Percentiles rank a stretch among this genome's conserved stretches.
phyloP scores from a whole-genome alignment of 2,888 invertebrate species.

The Halocaridina rubra region DNA sequence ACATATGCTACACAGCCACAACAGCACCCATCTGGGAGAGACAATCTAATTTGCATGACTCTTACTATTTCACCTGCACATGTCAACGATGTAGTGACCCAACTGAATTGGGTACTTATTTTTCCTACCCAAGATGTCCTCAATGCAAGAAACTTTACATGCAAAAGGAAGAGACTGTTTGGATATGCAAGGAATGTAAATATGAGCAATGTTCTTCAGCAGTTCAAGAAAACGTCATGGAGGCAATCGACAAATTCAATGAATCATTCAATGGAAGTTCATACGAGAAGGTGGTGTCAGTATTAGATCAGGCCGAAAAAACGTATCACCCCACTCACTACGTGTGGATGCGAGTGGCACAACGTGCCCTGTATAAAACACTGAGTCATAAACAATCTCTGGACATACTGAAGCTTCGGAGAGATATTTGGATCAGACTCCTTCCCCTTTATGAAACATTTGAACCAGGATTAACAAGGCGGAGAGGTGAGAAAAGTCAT shows the following conservation, averaged over 20 bases:
- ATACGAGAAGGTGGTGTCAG: neutral
- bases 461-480: constrained; percentile 54
- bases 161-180: constrained; percentile 5
- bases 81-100: constrained; percentile 55
- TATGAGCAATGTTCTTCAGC: constrained; percentile 1
- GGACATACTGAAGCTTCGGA: constrained; percentile 28
- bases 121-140: constrained; percentile 52
- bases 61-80: constrained; percentile 44
- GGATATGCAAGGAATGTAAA: constrained; percentile 42
- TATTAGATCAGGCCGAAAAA: constrained; percentile 31
- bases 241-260: too few relatives aligned
- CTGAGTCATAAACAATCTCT: constrained; percentile 13
- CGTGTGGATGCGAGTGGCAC: constrained; percentile 47
- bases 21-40: constrained; percentile 55
- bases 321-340: constrained; percentile 47
- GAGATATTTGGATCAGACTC: constrained; percentile 43
- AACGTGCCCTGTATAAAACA: constrained; percentile 28
- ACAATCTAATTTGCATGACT: neutral
- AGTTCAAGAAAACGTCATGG: constrained; percentile 44
- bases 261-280: neutral
- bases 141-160: constrained; percentile 16
- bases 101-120: constrained; percentile 46
- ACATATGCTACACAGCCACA: constrained; percentile 82
- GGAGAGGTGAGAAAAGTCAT: constrained; percentile 47
- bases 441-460: constrained; percentile 32